These are phyloP conservation scores for Lacanobia oleracea DNA, from an alignment of 2,888 invertebrate species.

Conservation along the genomic window DNA sequence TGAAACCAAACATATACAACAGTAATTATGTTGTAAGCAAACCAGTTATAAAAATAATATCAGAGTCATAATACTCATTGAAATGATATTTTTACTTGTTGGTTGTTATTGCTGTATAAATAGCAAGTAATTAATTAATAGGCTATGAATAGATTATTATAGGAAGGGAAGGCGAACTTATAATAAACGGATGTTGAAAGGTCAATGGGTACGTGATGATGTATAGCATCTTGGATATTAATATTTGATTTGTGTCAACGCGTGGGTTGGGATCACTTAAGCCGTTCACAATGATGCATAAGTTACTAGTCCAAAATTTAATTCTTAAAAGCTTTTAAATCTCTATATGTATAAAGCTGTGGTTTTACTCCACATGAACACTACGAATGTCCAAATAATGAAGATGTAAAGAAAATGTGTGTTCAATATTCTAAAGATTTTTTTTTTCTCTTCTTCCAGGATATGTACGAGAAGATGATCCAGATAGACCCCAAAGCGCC, in stretches of 20 bases:
- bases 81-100: slow-evolving; percentile 48
- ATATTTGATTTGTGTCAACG: slow-evolving; percentile 14
- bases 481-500: slow-evolving; percentile 97
- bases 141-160: slow-evolving; percentile 52
- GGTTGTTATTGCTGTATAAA: slow-evolving; percentile 44
- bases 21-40: slow-evolving; percentile 54
- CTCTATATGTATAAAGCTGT: not conserved
- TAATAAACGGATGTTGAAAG: slow-evolving; percentile 18
- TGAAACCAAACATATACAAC: slow-evolving; percentile 49
- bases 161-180: slow-evolving; percentile 20
- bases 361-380: not conserved
- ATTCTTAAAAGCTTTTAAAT: slow-evolving; percentile 7
- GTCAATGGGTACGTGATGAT: slow-evolving; percentile 24
- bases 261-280: slow-evolving; percentile 5
- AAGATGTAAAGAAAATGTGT: too few relatives aligned
- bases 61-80: slow-evolving; percentile 38
- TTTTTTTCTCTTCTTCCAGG: slow-evolving; percentile 87
- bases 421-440: slow-evolving; percentile 17
- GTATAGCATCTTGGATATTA: slow-evolving; percentile 17
- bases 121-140: slow-evolving; percentile 48
- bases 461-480: slow-evolving; percentile 99
- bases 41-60: slow-evolving; percentile 55
- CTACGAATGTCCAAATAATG: not conserved
- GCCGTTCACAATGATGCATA: not conserved
- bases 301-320: not conserved